Evolutionary conservation across 2,888 invertebrate species (phyloP), one percentile per base, ranked within the genome.

Genomic region (Melipona beecheii): DNA sequence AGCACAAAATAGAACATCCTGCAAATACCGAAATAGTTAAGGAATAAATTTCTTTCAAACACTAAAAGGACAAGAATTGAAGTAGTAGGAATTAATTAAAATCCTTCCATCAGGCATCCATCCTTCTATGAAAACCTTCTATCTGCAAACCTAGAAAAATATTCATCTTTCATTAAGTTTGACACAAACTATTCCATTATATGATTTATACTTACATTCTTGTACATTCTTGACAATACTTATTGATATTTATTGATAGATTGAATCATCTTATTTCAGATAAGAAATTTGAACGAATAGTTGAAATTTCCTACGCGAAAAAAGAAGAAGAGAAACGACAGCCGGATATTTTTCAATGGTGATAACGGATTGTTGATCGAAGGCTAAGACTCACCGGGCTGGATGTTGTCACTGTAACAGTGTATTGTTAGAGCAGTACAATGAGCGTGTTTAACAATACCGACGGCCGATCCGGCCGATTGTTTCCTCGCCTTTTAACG

Each of bases 401-500:
- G 88, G 81, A 89, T 93, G 90, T 91, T 91, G 89, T 86, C 87
- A 89, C 88, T 84, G 90, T 90, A 91, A 89, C 91, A 87, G 85
- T 86, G 92, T 91, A 93, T 93, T 93, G 93, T 93, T 93, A 91
- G 90, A 83, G 87, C 86, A 49, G 90, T 89, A 93, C 93, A 93
- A 93, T 93, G 91, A 91, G 77, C 86, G 75, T 93, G 93, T 93
- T 93, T 93, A 87, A 89, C 87, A 92, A 93, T 91, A 92, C 82
- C 80, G 83, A 75, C 75, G 72, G 80, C 78, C 89, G 91, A 90
- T 91, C 76, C 89, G 91, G 89, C 89, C 91, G 78, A 92, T 93
- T 92, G 91, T 92, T 92, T 92, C 88, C 83, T 80, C 86, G 86
- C 75, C 86, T 80, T 86, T 85, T 87, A 83, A 75, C 81, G 78